Percentiles rank a stretch among this genome's conserved stretches.
Evolutionary conservation across 2,113 vertebrate genomes (phyloP).

Genomic region (Eupsittula cactorum): DNA sequence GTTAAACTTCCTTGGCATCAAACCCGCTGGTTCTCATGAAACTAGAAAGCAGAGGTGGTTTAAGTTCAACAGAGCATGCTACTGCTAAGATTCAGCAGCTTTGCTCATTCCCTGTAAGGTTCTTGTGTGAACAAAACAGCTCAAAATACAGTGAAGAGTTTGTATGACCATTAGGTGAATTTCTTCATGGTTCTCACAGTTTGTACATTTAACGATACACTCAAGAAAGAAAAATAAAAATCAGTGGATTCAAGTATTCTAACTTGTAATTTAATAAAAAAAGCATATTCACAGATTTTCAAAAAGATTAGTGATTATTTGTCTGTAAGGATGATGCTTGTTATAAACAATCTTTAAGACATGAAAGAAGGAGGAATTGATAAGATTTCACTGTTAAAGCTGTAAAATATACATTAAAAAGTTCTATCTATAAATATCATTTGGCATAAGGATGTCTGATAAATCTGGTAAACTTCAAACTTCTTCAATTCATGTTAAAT

Average conservation of each 20-base stretch:
- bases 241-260: background rate
- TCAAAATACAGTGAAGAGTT: background rate
- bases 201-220: background rate
- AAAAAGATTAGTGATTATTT: background rate
- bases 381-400: background rate
- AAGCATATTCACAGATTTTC: background rate
- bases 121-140: background rate
- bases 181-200: background rate
- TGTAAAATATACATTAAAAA: background rate
- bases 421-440: background rate
- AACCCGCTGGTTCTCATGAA: constrained; percentile 33
- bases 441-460: background rate
- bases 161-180: background rate
- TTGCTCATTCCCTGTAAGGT: background rate
- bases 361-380: background rate
- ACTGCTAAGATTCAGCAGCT: background rate
- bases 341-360: background rate
- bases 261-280: background rate
- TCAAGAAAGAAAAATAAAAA: background rate
- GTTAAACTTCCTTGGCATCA: constrained; percentile 48
- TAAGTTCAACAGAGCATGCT: constrained; percentile 55
- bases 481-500: background rate
- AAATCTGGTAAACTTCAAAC: background rate
- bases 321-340: background rate
- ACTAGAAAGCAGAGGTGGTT: constrained; percentile 60